phyloP scores from a whole-genome alignment of 2,113 vertebrate species.

The Prunella fulvescens region DNA sequence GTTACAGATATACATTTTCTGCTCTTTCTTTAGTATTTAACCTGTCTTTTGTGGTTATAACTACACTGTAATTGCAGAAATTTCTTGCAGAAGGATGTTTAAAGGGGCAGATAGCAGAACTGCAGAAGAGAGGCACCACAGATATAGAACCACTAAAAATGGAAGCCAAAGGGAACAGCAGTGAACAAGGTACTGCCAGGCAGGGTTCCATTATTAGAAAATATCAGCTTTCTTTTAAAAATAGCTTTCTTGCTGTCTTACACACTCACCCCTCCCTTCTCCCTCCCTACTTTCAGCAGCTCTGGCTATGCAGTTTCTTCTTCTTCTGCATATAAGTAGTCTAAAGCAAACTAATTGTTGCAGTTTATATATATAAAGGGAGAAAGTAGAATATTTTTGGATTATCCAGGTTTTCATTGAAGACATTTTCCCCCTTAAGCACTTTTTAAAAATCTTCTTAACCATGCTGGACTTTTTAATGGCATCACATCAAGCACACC shows the following conservation, averaged over 20 bases:
- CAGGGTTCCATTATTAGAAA: background rate
- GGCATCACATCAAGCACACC: constrained; percentile 35
- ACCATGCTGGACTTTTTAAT: constrained; percentile 2
- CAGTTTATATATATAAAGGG: constrained; percentile 21
- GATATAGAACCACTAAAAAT: background rate
- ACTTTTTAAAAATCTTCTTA: constrained; percentile 49
- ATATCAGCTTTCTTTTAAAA: background rate
- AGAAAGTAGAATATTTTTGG: constrained; percentile 19
- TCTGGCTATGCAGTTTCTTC: background rate
- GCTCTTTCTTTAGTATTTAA: background rate
- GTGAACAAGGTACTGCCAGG: background rate
- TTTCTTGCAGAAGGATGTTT: background rate
- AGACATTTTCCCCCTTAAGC: constrained; percentile 21
- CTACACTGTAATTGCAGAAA: background rate
- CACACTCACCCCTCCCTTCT: background rate
- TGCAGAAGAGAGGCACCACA: background rate
- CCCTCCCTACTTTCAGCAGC: background rate
- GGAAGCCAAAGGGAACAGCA: background rate
- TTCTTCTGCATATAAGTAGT: background rate
- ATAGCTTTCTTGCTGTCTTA: background rate
- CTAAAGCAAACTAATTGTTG: constrained; percentile 36
- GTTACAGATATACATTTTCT: background rate
- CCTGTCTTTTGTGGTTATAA: background rate
- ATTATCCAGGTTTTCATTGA: constrained; percentile 47
- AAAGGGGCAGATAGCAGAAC: background rate